Base-by-base conservation (phyloP, 2,888 invertebrate species). In the Sinohyriopsis cumingii region DNA sequence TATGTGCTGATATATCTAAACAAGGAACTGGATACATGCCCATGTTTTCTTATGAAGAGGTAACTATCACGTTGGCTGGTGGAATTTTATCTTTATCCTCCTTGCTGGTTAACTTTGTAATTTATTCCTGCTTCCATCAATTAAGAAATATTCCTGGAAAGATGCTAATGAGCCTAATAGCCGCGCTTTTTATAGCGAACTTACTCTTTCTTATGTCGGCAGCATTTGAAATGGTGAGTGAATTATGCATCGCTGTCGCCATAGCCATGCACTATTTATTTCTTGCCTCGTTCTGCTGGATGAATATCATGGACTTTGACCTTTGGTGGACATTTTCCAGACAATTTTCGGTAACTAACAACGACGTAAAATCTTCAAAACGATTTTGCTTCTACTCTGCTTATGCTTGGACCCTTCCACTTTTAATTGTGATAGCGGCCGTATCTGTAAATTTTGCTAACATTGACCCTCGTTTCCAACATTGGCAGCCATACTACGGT, bases 31-130 rank as follows among this genome's bases (percentile, higher is more conserved):
- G 62, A n/a, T 56, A 33, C 19, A 59, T 64, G 54, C 77, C 77
- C 24, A 59, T 65, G 53, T 77, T 76, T 53, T 69, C 73, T 20
- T 60, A 57, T 22, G 53, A 70, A 5, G 77, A 80, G 56, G 67
- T 68, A 4, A 73, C 75, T 59, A 56, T 94, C 64, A 93, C 93
- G 20, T 90, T 94, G 61, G 91, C 93, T 78, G 93, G 93, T 63
- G 93, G 94, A 15, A 90, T 94, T 19, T 93, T 92, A 18, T 92
- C 92, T 0, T 86, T 91, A 59, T 76, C 91, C 33, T 91, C 91
- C 76, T 84, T 92, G 5, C 69, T 90, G 28, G 76, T 91, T 9
- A 91, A 91, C 75, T 84, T 92, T 22, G 74, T 89, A n/a, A n/a
- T n/a, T n/a, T n/a, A n/a, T n/a, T n/a, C n/a, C n/a, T n/a, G n/a